Base-by-base conservation (phyloP, 2,113 vertebrate genomes). In the Mobula hypostoma region DNA sequence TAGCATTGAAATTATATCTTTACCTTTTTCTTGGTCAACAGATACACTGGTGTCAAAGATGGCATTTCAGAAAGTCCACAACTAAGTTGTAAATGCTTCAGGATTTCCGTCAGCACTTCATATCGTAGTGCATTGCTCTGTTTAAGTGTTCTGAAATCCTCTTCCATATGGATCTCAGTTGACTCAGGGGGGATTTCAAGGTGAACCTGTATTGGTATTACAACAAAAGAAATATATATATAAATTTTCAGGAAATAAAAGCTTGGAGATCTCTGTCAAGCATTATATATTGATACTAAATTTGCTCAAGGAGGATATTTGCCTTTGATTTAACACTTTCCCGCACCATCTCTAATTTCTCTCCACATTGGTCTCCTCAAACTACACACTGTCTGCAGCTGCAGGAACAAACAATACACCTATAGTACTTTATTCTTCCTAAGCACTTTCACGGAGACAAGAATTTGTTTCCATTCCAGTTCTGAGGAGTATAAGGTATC, bases 91-190 rank as follows among this genome's bases (percentile, higher is more conserved):
- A 99, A 97, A 5, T 95, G 95, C 0, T 61, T 95, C 94, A 99
- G 96, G 94, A 99, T 97, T 95, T 98, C 98, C 21, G 91, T 95
- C 58, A 99, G 94, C 80, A 99, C 97, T 74, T 99, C 97, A 0
- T 95, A 97, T 72, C 98, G 97, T 78, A 95, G 96, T 0, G 87
- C 5, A 19, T 98, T 98, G 96, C 97, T 98, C 94, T 97, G 95
- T 94, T 98, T 98, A 14, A 99, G 97, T 72, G 96, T 95, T 85
- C 98, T 95, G 32, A 98, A 98, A 21, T 96, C 96, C 32, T 96
- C 96, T 0, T 95, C 95, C 0, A 95, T 94, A 7, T 95, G 95
- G 56, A 97, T 94, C 0, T 94, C 94, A 48, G 96, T 32, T 6
- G 95, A 96, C 36, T 96, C 96, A 5, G 97, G 96, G 94, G 97